These are phyloP conservation scores for Pammene aurita DNA, from an alignment of 2,888 invertebrate genomes.

Conservation along the genomic window DNA sequence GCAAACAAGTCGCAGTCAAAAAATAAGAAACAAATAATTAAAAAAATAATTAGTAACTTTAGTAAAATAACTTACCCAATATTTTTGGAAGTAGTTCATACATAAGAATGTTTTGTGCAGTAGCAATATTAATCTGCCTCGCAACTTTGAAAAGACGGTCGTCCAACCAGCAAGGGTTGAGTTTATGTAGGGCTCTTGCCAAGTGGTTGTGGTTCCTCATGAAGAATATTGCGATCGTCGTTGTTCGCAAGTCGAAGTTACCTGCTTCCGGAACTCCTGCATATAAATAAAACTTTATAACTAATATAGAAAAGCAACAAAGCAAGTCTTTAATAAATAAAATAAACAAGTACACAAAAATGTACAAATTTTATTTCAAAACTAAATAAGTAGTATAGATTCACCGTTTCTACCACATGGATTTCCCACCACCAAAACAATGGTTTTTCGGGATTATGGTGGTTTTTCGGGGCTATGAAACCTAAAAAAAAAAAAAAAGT, in stretches of 20 bases:
- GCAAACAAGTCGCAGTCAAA: too few species aligned
- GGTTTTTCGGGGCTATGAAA: too few species aligned
- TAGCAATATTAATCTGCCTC: slow-evolving; percentile 68
- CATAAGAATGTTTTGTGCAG: slow-evolving; percentile 64
- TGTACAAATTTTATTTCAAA: too few species aligned
- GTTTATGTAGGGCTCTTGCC: slow-evolving; percentile 57
- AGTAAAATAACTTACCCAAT: slow-evolving; percentile 57
- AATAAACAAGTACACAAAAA: too few species aligned
- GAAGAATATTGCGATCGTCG: slow-evolving; percentile 65
- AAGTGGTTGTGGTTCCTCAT: slow-evolving; percentile 70
- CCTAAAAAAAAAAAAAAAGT: too few species aligned
- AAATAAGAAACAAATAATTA: too few species aligned
- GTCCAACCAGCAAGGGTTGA: slow-evolving; percentile 73
- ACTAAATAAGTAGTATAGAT: too few species aligned
- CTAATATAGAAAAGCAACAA: background rate
- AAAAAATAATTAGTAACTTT: background rate
- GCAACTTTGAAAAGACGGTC: slow-evolving; percentile 70
- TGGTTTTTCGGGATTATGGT: too few species aligned
- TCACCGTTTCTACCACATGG: too few species aligned
- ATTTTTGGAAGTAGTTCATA: slow-evolving; percentile 66
- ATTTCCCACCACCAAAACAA: too few species aligned
- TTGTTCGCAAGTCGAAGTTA: slow-evolving; percentile 64
- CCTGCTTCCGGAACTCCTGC: slow-evolving; percentile 62
- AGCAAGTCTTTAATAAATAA: too few species aligned
- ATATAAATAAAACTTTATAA: background rate